Conservation (phyloP, 2,888 invertebrate species). For the Phortica magna region DNA sequence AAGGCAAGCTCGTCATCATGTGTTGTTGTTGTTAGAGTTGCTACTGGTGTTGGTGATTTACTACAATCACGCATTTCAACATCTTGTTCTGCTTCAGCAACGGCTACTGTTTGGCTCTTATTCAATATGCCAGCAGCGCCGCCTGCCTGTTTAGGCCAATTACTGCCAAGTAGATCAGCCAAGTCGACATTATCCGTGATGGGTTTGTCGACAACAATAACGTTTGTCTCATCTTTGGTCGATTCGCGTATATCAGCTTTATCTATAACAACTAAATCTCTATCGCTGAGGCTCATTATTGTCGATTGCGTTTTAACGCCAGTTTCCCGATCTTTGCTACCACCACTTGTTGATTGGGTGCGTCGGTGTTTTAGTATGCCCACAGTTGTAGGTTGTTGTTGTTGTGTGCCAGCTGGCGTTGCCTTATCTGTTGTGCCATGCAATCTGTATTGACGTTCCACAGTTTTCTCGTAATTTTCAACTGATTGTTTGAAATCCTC, state of each 20-base stretch:
- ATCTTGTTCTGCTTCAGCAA: neutral
- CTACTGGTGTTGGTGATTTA: neutral
- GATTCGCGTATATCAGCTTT: conserved; percentile 73
- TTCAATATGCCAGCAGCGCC: conserved; percentile 74
- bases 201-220: conserved; percentile 70
- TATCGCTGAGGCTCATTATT: conserved; percentile 65
- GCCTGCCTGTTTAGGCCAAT: conserved; percentile 76
- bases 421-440: conserved; percentile 19
- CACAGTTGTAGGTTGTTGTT: conserved; percentile 36
- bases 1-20: no score
- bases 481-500: conserved; percentile 63
- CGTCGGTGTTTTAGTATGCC: conserved; percentile 63
- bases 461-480: conserved; percentile 61
- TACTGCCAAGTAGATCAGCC: conserved; percentile 70
- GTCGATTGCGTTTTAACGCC: conserved; percentile 54
- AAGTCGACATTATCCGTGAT: conserved; percentile 71
- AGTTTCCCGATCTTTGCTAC: conserved; percentile 28
- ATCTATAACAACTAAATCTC: conserved; percentile 74
- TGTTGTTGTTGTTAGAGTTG: neutral
- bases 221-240: conserved; percentile 65
- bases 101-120: conserved; percentile 32
- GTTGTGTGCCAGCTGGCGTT: neutral
- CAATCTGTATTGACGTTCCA: conserved; percentile 56
- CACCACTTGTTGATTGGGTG: conserved; percentile 34
- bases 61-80: neutral